Evolutionary conservation across 2,113 vertebrate species (phyloP).

Genomic region (Bos indicus): DNA sequence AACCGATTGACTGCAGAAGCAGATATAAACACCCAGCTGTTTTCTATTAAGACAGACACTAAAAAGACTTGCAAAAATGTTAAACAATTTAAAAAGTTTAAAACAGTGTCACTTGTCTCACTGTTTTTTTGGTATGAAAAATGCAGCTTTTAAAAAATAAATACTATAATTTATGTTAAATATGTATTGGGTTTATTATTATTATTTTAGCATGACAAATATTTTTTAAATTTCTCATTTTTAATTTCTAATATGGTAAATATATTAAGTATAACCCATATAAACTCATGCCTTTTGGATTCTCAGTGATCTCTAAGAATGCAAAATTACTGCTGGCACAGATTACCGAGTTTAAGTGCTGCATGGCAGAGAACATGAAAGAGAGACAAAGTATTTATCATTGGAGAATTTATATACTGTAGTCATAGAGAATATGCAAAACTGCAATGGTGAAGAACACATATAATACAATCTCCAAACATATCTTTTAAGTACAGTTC

Average conservation of each 20-base stretch:
- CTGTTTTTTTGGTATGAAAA: neutral
- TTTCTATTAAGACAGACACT: slow-evolving; percentile 23
- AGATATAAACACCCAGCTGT: slow-evolving; percentile 28
- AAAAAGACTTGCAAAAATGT: neutral
- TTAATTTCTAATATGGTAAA: slow-evolving; percentile 1
- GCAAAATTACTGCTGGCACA: neutral
- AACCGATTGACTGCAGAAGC: slow-evolving; percentile 17
- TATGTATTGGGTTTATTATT: neutral
- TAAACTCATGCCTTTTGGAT: neutral
- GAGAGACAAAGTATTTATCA: neutral
- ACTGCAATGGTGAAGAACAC: neutral
- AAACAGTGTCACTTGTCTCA: neutral
- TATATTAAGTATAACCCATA: neutral
- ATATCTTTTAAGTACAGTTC: neutral
- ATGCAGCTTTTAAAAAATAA: neutral
- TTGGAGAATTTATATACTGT: neutral
- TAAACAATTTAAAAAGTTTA: slow-evolving; percentile 21
- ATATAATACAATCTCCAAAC: neutral
- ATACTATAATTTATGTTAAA: neutral
- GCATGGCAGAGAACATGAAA: neutral
- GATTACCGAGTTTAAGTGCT: neutral
- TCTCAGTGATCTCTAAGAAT: neutral
- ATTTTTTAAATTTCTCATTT: neutral
- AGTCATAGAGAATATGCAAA: neutral
- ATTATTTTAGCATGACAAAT: slow-evolving; percentile 9